These are phyloP conservation scores for Apostichopus parvimensis DNA, from an alignment of 35 echinoderm and acorn worm genomes.

Conservation along the genomic window DNA sequence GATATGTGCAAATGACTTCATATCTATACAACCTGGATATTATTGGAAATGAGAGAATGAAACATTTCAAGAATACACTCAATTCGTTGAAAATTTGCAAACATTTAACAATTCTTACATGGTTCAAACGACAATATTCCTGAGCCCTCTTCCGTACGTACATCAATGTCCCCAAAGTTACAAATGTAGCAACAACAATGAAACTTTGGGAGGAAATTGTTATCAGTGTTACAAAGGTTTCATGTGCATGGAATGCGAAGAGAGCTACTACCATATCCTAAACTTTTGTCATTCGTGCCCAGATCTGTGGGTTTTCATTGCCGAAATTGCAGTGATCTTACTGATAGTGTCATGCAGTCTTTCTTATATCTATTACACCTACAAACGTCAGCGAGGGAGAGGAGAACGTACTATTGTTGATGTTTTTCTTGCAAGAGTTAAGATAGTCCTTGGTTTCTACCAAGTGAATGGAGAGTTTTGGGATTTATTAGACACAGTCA, in stretches of 20 bases:
- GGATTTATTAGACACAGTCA: not conserved
- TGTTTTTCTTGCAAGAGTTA: slow-evolving; percentile 32
- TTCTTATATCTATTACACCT: not conserved
- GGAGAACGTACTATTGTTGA: slow-evolving; percentile 23
- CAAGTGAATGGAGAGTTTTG: slow-evolving; percentile 53
- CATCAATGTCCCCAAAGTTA: slow-evolving; percentile 16
- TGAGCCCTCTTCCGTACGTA: not conserved
- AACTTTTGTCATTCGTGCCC: slow-evolving; percentile 26
- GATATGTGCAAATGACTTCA: slow-evolving; percentile 41
- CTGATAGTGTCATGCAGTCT: not conserved
- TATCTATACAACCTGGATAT: slow-evolving; percentile 33
- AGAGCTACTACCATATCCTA: slow-evolving; percentile 17
- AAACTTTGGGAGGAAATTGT: slow-evolving; percentile 11
- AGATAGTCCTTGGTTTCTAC: slow-evolving; percentile 57
- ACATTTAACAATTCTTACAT: slow-evolving; percentile 26
- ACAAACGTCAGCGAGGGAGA: not conserved
- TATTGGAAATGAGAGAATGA: slow-evolving; percentile 46
- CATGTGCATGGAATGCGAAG: slow-evolving; percentile 39
- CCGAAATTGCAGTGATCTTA: not conserved
- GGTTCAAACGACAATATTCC: not conserved
- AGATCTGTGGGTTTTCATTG: not conserved
- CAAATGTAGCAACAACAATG: not conserved
- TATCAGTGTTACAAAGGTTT: slow-evolving; percentile 44
- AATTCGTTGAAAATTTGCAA: slow-evolving; percentile 35
- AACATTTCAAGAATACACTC: not conserved